These are phyloP conservation scores for Lampris incognitus DNA, from an alignment of 2,113 vertebrate species.

Conservation along the genomic window DNA sequence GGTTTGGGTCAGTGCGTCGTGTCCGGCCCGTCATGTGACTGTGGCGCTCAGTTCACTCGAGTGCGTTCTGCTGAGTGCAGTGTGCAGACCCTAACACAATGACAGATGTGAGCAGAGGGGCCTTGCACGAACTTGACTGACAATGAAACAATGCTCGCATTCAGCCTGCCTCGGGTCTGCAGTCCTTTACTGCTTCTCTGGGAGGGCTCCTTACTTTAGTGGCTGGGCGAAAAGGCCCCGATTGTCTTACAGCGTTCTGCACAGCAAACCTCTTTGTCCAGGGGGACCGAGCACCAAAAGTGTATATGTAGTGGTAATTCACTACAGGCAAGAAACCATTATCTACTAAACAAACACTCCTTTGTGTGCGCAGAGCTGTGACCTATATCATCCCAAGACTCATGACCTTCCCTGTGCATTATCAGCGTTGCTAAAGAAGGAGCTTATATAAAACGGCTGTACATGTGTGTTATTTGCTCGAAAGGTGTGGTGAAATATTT, in stretches of 20 bases:
- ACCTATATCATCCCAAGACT: neutral
- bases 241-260: constrained; percentile 36
- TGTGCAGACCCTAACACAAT: constrained; percentile 23
- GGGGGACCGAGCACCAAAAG: neutral
- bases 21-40: constrained; percentile 50
- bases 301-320: neutral
- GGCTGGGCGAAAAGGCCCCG: neutral
- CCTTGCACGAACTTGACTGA: constrained; percentile 12
- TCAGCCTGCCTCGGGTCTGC: constrained; percentile 19
- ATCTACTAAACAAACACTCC: neutral
- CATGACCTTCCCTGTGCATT: neutral
- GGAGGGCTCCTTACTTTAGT: neutral
- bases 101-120: constrained; percentile 1
- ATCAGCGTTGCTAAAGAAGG: constrained; percentile 3
- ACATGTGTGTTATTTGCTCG: constrained; percentile 39
- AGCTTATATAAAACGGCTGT: constrained; percentile 7
- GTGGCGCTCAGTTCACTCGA: constrained; percentile 22
- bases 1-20: neutral
- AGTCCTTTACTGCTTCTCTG: neutral
- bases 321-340: neutral
- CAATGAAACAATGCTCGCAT: constrained; percentile 50
- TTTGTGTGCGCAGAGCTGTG: neutral
- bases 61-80: constrained; percentile 19
- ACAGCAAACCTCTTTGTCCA: neutral
- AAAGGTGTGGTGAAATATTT: constrained; percentile 52